phyloP scores from a whole-genome alignment of 2,113 vertebrate species.

The Canis aureus region DNA sequence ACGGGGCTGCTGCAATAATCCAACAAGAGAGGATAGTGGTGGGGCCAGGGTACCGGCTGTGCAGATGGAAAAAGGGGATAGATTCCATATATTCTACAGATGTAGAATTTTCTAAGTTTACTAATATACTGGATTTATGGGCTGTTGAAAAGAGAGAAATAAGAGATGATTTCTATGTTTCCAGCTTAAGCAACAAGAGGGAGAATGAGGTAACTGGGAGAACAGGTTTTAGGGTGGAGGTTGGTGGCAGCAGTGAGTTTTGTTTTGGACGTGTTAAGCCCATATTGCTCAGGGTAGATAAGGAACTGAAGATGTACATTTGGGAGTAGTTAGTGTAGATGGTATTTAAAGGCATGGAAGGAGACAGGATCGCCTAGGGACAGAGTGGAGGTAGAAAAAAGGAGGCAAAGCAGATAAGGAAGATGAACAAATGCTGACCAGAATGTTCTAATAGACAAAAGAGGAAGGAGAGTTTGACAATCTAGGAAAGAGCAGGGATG shows the following conservation, averaged over 20 bases:
- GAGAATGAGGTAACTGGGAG: no score
- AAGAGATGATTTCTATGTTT: not conserved
- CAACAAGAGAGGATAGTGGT: not conserved
- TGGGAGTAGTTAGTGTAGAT: not conserved
- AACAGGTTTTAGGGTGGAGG: not conserved
- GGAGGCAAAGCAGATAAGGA: not conserved
- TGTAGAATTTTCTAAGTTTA: not conserved
- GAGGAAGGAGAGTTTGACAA: not conserved
- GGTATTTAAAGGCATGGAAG: not conserved
- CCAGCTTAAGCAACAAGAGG: not conserved
- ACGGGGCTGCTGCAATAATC: not conserved
- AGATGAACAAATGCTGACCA: not conserved
- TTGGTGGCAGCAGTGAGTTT: not conserved
- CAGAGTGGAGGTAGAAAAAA: not conserved
- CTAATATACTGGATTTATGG: not conserved
- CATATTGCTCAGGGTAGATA: not conserved
- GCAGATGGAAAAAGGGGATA: not conserved
- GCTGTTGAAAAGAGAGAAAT: not conserved
- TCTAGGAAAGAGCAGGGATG: not conserved
- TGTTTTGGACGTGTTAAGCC: not conserved
- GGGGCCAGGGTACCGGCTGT: not conserved
- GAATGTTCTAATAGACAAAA: not conserved
- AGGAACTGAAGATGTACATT: not conserved
- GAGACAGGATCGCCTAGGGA: not conserved
- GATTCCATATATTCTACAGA: not conserved